Percentiles rank a stretch among this genome's conserved stretches.
Evolutionary conservation across 2,888 invertebrate genomes (phyloP).

Genomic region (Charanyca ferruginea): DNA sequence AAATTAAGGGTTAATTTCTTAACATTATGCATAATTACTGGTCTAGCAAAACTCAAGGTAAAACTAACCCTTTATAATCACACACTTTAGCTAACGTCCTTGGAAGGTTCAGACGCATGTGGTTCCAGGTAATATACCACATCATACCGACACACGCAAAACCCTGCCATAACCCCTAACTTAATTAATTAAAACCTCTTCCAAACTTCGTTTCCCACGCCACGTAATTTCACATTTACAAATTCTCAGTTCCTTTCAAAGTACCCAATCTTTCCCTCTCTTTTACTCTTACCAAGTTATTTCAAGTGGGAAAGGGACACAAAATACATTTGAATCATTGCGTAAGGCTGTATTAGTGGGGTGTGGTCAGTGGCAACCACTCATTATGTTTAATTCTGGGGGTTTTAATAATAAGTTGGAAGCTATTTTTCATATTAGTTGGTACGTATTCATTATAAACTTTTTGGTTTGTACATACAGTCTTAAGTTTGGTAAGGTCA

Average conservation of each 20-base stretch:
- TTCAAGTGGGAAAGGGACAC: conserved; percentile 70
- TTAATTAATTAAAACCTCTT: conserved; percentile 65
- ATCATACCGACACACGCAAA: conserved; percentile 39
- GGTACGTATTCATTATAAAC: conserved; percentile 63
- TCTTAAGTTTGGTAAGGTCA: conserved; percentile 54
- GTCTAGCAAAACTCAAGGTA: background rate
- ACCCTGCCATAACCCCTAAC: conserved; percentile 44
- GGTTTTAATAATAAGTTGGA: conserved; percentile 82
- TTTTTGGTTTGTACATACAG: conserved; percentile 54
- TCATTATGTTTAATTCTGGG: conserved; percentile 85
- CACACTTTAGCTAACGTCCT: conserved; percentile 5
- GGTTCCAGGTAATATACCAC: conserved; percentile 38
- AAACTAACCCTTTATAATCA: background rate
- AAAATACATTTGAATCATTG: conserved; percentile 78
- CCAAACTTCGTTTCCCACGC: conserved; percentile 78
- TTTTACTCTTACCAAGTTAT: conserved; percentile 56
- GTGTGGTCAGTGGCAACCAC: conserved; percentile 82
- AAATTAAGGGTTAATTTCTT: background rate
- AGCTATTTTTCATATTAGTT: conserved; percentile 76
- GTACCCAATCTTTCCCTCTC: conserved; percentile 67
- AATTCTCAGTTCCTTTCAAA: conserved; percentile 67
- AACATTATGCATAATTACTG: background rate
- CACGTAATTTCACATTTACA: conserved; percentile 67
- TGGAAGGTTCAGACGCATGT: conserved; percentile 3
- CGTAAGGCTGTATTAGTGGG: conserved; percentile 81